Evolutionary conservation across 2,888 invertebrate genomes (phyloP).

Genomic region (Athalia circularis): DNA sequence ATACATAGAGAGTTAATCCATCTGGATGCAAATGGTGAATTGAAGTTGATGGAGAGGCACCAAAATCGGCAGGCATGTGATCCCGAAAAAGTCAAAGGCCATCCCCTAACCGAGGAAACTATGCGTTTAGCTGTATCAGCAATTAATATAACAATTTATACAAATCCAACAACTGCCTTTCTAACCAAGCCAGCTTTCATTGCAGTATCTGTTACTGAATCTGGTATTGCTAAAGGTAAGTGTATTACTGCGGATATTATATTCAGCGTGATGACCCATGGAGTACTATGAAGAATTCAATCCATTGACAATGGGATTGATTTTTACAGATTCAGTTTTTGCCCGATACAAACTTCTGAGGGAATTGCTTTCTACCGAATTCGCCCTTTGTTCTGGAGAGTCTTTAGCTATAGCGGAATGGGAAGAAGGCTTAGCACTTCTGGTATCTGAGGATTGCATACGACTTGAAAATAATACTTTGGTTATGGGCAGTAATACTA

Average conservation of each 20-base stretch:
- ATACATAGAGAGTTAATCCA: slow-evolving; percentile 66
- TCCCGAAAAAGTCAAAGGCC: slow-evolving; percentile 74
- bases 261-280: slow-evolving; percentile 17
- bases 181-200: slow-evolving; percentile 81
- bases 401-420: slow-evolving; percentile 62
- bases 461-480: slow-evolving; percentile 58
- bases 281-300: background rate
- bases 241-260: slow-evolving; percentile 40
- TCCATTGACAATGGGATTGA: slow-evolving; percentile 8
- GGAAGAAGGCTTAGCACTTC: slow-evolving; percentile 57
- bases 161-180: slow-evolving; percentile 85
- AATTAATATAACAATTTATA: slow-evolving; percentile 84
- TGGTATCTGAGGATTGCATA: slow-evolving; percentile 61
- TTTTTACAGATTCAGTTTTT: slow-evolving; percentile 61
- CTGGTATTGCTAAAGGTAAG: slow-evolving; percentile 68
- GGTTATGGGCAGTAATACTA: slow-evolving; percentile 73
- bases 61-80: slow-evolving; percentile 56
- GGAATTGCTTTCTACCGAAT: slow-evolving; percentile 65
- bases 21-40: slow-evolving; percentile 59
- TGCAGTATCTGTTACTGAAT: slow-evolving; percentile 71
- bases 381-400: slow-evolving; percentile 62
- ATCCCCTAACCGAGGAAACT: slow-evolving; percentile 79
- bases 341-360: slow-evolving; percentile 63
- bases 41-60: slow-evolving; percentile 64
- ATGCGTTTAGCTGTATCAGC: slow-evolving; percentile 83